Base-by-base conservation (phyloP, 2,797 vertebrate species). In the Acridotheres tristis region DNA sequence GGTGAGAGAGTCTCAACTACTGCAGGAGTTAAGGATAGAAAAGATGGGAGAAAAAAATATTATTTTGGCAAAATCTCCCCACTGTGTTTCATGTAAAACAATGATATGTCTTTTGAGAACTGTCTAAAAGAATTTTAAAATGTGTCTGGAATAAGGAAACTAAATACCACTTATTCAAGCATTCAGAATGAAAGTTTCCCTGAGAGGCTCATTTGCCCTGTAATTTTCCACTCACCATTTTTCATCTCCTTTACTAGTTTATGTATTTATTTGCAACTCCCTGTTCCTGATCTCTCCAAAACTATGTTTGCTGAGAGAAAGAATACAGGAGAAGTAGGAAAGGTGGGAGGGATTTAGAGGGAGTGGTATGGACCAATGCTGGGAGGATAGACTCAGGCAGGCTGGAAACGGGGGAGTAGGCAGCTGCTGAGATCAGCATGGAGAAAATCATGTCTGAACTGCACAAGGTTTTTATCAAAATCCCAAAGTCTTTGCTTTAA, bases 1-100 rank as follows among this genome's bases (percentile, higher is more conserved):
- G 40, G 15, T 88, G 74, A 71, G 73, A 91, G 57, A 92, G 38
- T 79, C 55, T 88, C 77, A 90, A n/a, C 53, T 48, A 53, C 43
- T 79, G 74, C 47, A 79, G 51, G 81, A 89, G 42, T 73, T 84
- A 73, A 38, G 23, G 40, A 79, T 22, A 86, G 71, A 61, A 30
- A 69, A 91, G 20, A 84, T 58, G 36, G 30, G 32, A 86, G 23
- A 6, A 85, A 91, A 77, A 85, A 61, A 57, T 57, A 92, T 47
- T 93, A 34, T 86, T 89, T 83, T 47, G 9, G n/a, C 79, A 63
- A 87, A 89, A 68, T 30, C 47, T 83, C n/a, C 50, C 57, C 16
- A 27, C 51, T 86, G 34, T 26, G 23, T 87, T 88, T 83, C 11
- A 62, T 22, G 32, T 65, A 71, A 79, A 74, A 6, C 34, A 79